Base-by-base conservation (phyloP, 2,888 invertebrate species). In the Eucera pruinosa region DNA sequence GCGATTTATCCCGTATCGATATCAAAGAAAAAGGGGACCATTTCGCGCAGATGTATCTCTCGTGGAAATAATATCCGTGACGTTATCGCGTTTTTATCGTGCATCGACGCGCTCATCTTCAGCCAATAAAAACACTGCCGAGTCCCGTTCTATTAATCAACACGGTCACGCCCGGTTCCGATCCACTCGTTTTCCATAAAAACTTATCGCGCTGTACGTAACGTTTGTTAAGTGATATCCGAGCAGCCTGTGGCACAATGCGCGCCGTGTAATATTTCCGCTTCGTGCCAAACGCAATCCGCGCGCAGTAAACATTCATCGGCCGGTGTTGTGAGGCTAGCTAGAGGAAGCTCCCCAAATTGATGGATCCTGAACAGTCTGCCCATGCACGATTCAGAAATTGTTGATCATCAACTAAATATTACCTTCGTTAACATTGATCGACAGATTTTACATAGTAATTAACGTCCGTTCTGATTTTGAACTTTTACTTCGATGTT, bases 331-430 rank as follows among this genome's bases (percentile, higher is more conserved):
- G 64, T 54, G 73, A 77, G 69, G 61, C 64, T 54, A 77, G 78
- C 77, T 77, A 75, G 83, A 86, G 83, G 76, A 84, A 85, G 81
- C 87, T 83, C 62, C 76, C 81, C 70, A 82, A 86, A 85, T 84
- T 87, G 89, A 89, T 88, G 85, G 86, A 88, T 85, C 81, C 84
- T 62, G 75, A 61, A 66, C 77, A 41, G 50, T 52, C 58, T 54
- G 71, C 54, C 27, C 30, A 47, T 45, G 58, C 13, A 18, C 11
- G 15, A 87, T 88, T 87, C 86, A 84, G 81, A 84, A 87, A 86
- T 80, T 87, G 87, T 84, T 84, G 86, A 79, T 79, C 81, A 79
- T 81, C 80, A 81, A 80, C 18, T 20, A n/a, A 27, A 20, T 45
- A 45, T 13, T 13, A 27, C n/a, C 5, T 57, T 25, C n/a, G n/a